Evolutionary conservation across 2,888 invertebrate species (phyloP), one percentile per base, ranked within the genome.

Genomic region (Phortica okadai): DNA sequence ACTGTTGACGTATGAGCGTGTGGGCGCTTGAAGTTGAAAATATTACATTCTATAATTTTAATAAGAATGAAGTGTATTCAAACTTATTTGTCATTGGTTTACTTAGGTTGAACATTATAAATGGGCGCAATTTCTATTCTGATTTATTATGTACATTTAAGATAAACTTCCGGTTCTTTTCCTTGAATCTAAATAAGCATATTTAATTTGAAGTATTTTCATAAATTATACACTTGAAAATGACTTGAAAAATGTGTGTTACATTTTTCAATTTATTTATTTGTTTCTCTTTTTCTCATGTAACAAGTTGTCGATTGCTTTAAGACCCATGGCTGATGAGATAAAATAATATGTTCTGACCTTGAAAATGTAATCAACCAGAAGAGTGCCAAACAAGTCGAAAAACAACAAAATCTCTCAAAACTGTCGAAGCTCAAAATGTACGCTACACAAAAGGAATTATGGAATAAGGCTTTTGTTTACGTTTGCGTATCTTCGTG

Each of bases 341-440:
- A 59, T 21, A 59, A 59, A 59, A 59, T 10, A 25, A 8, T 25
- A 1, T 8, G 16, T 59, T 59, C 16, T 1, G 16, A 21, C 59
- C 16, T 59, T 59, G 59, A 59, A 59, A 16, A 59, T 59, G 16
- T 59, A 10, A 59, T 59, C 16, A 59, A 25, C 59, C 16, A n/a
- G 25, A 21, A 59, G 7, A 59, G 2, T 6, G 8, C 8, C 59
- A 21, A 59, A n/a, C n/a, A 59, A 7, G n/a, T 1, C n/a, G 8
- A 14, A 1, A 58, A 58, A 8, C 7, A 58, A 58, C 11, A 16
- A 59, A 59, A 21, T 5, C 10, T 59, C 25, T 5, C 16, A 14
- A 59, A 59, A 59, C 59, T 59, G 59, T 59, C 59, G 59, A 59
- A 59, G 59, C 59, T 21, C 25, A 59, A 59, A 21, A 59, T 59